A percentile compares a stretch with the other conserved stretches of the same genome.
Evolutionary conservation across 2,113 vertebrate genomes (phyloP).

Genomic region (Platysternon megacephalum): DNA sequence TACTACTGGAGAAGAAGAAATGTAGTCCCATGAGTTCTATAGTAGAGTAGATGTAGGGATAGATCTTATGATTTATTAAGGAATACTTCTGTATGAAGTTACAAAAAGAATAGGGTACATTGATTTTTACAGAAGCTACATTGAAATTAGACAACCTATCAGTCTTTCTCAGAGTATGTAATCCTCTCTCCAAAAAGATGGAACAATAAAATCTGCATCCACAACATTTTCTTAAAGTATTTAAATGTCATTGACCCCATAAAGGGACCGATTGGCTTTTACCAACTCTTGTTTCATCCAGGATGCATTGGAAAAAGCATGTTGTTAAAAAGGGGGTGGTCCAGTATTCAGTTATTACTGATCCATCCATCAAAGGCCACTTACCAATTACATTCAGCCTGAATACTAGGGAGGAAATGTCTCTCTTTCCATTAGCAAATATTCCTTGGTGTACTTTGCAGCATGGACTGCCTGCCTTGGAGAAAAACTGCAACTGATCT

Average conservation of each 20-base stretch:
- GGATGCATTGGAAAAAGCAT: background rate
- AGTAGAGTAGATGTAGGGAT: background rate
- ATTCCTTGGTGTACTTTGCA: background rate
- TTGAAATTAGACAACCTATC: background rate
- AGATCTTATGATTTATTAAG: background rate
- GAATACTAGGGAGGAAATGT: background rate
- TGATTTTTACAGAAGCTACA: background rate
- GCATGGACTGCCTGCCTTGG: background rate
- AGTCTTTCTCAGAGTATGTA: background rate
- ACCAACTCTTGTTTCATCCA: background rate
- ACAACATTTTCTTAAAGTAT: background rate
- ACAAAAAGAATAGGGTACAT: background rate
- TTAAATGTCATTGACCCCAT: background rate
- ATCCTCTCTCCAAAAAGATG: background rate
- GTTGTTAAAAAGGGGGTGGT: background rate
- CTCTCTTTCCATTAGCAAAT: background rate
- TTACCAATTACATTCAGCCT: background rate
- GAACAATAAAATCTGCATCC: background rate
- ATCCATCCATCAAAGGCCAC: background rate
- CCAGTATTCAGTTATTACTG: background rate
- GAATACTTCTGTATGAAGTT: background rate
- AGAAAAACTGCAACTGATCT: background rate
- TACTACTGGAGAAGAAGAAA: background rate
- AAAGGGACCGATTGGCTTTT: background rate
- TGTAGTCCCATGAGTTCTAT: background rate